Base-by-base conservation (phyloP, 2,797 vertebrate species). In the Eupleurogrammus muticus region DNA sequence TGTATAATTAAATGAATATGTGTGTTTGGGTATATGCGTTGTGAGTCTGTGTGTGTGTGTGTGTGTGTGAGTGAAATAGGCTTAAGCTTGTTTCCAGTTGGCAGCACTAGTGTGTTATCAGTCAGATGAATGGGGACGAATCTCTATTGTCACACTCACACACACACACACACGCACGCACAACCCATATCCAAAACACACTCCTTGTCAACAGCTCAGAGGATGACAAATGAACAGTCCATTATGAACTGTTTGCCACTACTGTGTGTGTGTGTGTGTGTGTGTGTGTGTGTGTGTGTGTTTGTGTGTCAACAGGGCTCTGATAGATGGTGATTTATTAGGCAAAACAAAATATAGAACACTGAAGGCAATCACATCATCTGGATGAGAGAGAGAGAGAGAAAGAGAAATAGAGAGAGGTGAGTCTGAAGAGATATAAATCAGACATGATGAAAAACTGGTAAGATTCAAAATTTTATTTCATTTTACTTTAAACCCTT, bases 311-410 rank as follows among this genome's bases (percentile, higher is more conserved):
- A 77, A 69, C 47, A 12, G 0, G 32, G 21, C 66, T 68, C 64
- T 84, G 85, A 83, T 82, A 81, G 77, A 86, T 84, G 77, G 80
- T 87, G 89, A 90, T 86, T 87, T 86, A 89, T 90, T 85, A 86
- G 68, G 77, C 62, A 85, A 86, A 87, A 83, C 74, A 86, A 84
- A 87, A 80, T 72, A 81, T 65, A 47, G 58, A 77, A 68, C 70
- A 80, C 52, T 80, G 75, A 80, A 81, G 70, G 75, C 77, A 89
- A 87, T 87, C 82, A 66, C 81, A 81, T 82, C 63, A 73, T 68
- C 59, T 36, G 54, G 53, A 59, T 2, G 46, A 75, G 56, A 35
- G 40, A 56, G 17, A 32, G 57, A 24, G 49, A 24, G 21, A 57
- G 50, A 51, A 24, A 23, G 23, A 48, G 32, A 3, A 44, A 14